phyloP scores from a whole-genome alignment of 2,888 invertebrate species.

The Phalera bucephala region DNA sequence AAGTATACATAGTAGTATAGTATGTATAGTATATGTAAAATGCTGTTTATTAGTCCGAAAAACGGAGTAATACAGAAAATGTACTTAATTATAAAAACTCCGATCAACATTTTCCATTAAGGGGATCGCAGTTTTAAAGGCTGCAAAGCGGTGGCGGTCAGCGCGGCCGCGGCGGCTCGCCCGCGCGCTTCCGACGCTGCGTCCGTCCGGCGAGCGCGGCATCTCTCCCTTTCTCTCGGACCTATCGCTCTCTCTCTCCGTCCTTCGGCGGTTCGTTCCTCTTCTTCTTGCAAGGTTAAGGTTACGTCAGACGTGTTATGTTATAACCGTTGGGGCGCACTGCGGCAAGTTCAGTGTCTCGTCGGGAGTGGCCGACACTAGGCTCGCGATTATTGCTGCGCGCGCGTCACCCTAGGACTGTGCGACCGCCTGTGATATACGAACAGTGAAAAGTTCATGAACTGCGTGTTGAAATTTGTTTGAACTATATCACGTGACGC shows the following conservation, averaged over 20 bases:
- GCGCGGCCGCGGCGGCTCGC: slow-evolving; percentile 22
- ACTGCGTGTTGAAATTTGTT: slow-evolving; percentile 78
- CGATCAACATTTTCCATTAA: background rate
- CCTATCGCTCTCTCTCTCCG: slow-evolving; percentile 80
- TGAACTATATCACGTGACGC: slow-evolving; percentile 71
- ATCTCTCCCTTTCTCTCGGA: slow-evolving; percentile 79
- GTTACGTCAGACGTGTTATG: slow-evolving; percentile 84
- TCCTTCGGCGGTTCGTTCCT: slow-evolving; percentile 80
- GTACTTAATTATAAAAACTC: too few relatives aligned
- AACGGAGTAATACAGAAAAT: too few relatives aligned
- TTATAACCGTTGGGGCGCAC: slow-evolving; percentile 83
- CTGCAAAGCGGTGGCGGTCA: slow-evolving; percentile 1
- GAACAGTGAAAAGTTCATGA: slow-evolving; percentile 81
- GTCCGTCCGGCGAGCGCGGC: slow-evolving; percentile 36
- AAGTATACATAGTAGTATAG: too few relatives aligned
- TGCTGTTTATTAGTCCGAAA: too few relatives aligned
- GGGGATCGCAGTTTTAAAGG: background rate
- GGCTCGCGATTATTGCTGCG: slow-evolving; percentile 65
- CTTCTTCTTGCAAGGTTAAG: slow-evolving; percentile 84
- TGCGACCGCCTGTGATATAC: slow-evolving; percentile 75
- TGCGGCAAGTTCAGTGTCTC: slow-evolving; percentile 82
- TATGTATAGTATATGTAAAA: too few relatives aligned
- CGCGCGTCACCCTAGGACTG: slow-evolving; percentile 70
- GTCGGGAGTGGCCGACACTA: slow-evolving; percentile 80
- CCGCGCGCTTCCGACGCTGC: slow-evolving; percentile 34